These are phyloP conservation scores for Sisor rabdophorus DNA, from an alignment of 2,113 vertebrate species.

Conservation along the genomic window DNA sequence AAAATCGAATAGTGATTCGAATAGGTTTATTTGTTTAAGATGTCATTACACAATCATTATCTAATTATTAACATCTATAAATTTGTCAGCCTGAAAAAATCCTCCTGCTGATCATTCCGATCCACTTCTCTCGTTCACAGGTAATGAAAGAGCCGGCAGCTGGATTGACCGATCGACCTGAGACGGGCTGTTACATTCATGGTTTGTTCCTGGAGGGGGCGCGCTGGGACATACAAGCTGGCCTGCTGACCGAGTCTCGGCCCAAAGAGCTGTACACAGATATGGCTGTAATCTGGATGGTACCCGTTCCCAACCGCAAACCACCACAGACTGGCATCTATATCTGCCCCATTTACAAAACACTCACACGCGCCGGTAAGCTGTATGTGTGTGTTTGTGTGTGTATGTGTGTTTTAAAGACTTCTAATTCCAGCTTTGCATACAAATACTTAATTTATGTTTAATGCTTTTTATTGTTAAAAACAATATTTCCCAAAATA, in stretches of 20 bases:
- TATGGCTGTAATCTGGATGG: slow-evolving; percentile 83
- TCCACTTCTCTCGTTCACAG: slow-evolving; percentile 57
- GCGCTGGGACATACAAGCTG: slow-evolving; percentile 68
- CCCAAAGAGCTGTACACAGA: slow-evolving; percentile 86
- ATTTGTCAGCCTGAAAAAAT: neutral
- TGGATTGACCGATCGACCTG: slow-evolving; percentile 66
- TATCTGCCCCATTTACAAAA: slow-evolving; percentile 90
- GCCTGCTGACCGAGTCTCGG: slow-evolving; percentile 69
- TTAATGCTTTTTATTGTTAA: neutral
- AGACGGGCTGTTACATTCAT: slow-evolving; percentile 77
- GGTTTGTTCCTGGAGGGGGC: slow-evolving; percentile 89
- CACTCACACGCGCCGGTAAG: slow-evolving; percentile 83
- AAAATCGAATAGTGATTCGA: neutral
- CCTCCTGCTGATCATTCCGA: neutral
- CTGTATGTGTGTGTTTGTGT: slow-evolving; percentile 3
- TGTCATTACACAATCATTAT: slow-evolving; percentile 12
- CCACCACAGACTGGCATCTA: slow-evolving; percentile 67
- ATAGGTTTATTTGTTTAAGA: neutral
- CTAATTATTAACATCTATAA: neutral
- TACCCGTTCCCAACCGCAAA: slow-evolving; percentile 72
- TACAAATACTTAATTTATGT: neutral
- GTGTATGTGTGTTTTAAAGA: neutral
- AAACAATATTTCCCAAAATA: neutral
- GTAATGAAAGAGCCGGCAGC: slow-evolving; percentile 62
- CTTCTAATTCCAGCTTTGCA: neutral